These are phyloP conservation scores for Lochmaea capreae DNA, from an alignment of 2,888 invertebrate genomes.

Conservation along the genomic window DNA sequence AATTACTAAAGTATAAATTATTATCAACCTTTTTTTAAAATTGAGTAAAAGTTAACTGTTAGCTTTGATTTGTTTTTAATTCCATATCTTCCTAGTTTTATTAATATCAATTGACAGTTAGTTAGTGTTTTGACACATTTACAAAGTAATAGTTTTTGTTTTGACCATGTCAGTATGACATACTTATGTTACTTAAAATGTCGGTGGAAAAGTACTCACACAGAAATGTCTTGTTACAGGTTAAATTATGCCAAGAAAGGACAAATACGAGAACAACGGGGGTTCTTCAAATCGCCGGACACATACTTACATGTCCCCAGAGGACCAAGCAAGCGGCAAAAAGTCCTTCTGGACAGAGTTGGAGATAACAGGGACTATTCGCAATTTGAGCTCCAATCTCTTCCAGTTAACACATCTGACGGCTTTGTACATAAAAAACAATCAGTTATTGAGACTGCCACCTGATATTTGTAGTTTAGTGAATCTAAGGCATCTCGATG, in stretches of 20 bases:
- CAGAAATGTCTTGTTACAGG: conserved; percentile 56
- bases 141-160: not conserved
- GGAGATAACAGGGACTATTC: conserved; percentile 90
- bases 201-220: conserved; percentile 19
- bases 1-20: not conserved
- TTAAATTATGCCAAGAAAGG: conserved; percentile 72
- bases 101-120: too few relatives aligned
- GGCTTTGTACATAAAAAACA: conserved; percentile 95
- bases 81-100: too few relatives aligned
- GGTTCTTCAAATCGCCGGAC: conserved; percentile 71
- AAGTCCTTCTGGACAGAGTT: conserved; percentile 88
- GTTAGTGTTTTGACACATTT: too few relatives aligned
- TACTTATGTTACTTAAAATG: conserved; percentile 6
- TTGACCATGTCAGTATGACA: conserved; percentile 12
- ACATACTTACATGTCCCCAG: conserved; percentile 92
- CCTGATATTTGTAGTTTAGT: conserved; percentile 88
- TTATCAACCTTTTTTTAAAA: too few relatives aligned
- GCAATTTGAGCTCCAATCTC: conserved; percentile 91
- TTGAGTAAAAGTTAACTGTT: not conserved
- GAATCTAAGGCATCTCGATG: conserved; percentile 89
- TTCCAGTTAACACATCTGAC: conserved; percentile 95
- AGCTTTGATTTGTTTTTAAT: not conserved
- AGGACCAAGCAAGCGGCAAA: conserved; percentile 92
- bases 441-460: conserved; percentile 91
- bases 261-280: conserved; percentile 83